Evolutionary conservation across 2,113 vertebrate species (phyloP).

Genomic region (Macaca mulatta): DNA sequence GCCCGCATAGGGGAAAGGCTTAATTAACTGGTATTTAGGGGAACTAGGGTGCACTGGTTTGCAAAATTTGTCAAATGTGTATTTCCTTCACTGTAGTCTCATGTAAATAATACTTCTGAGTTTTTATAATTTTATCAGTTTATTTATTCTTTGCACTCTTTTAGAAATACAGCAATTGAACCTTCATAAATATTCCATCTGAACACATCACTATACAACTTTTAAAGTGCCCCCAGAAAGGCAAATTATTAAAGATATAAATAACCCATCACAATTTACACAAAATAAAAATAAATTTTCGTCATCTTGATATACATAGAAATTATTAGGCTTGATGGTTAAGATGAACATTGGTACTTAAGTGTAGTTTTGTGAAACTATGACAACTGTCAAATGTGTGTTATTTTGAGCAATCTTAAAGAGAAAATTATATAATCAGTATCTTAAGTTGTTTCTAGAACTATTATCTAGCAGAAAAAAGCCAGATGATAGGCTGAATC

Average conservation of each 20-base stretch:
- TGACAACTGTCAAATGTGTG: neutral
- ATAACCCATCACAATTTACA: neutral
- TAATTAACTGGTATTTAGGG: neutral
- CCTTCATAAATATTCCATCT: neutral
- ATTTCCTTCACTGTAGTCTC: neutral
- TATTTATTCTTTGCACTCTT: neutral
- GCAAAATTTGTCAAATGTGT: neutral
- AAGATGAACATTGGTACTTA: neutral
- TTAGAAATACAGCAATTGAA: neutral
- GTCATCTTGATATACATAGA: neutral
- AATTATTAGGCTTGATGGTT: neutral
- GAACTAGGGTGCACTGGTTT: neutral
- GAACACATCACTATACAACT: neutral
- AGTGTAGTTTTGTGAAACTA: neutral
- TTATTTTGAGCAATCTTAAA: slow-evolving; percentile 25
- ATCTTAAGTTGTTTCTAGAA: slow-evolving; percentile 25
- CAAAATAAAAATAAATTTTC: slow-evolving; percentile 1
- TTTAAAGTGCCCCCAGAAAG: neutral
- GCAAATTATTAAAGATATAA: neutral
- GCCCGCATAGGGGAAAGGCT: neutral
- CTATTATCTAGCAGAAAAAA: slow-evolving; percentile 2
- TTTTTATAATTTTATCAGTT: neutral
- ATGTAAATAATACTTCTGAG: neutral
- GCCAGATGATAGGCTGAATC: neutral
- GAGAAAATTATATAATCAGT: slow-evolving; percentile 9